Percentiles rank a stretch among this genome's conserved stretches.
These are phyloP conservation scores for Mixornis gularis DNA, from an alignment of 2,113 vertebrate species.

Conservation along the genomic window DNA sequence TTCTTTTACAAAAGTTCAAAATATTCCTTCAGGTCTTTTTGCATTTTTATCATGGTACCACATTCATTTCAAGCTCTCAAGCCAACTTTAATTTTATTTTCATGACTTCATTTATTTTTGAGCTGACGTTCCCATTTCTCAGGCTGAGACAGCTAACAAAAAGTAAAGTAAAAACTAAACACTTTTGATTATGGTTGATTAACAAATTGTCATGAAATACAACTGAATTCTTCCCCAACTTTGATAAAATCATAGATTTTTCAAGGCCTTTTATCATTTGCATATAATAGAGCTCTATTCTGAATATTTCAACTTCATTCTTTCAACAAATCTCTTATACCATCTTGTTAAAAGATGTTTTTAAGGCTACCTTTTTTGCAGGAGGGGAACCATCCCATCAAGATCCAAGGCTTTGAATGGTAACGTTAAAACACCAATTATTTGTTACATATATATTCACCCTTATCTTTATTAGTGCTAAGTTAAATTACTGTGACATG, in stretches of 20 bases:
- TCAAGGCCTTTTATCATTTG: not conserved
- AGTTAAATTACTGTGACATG: not conserved
- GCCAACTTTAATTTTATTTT: not conserved
- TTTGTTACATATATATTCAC: not conserved
- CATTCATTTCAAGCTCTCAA: not conserved
- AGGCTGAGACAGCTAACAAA: not conserved
- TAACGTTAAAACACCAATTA: not conserved
- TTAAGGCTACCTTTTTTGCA: not conserved
- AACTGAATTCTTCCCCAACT: not conserved
- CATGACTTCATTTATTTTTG: not conserved
- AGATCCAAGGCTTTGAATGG: not conserved
- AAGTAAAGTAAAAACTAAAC: not conserved
- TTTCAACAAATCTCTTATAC: not conserved
- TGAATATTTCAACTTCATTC: not conserved
- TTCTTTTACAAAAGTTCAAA: not conserved
- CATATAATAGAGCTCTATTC: not conserved
- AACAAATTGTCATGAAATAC: not conserved
- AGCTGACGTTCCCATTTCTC: not conserved
- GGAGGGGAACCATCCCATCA: not conserved
- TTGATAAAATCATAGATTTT: not conserved
- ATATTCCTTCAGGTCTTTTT: not conserved
- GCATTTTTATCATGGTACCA: not conserved
- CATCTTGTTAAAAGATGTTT: not conserved
- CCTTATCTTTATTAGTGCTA: not conserved
- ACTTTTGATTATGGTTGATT: not conserved